These are phyloP conservation scores for Alcis repandata DNA, from an alignment of 2,888 invertebrate species.

Conservation along the genomic window DNA sequence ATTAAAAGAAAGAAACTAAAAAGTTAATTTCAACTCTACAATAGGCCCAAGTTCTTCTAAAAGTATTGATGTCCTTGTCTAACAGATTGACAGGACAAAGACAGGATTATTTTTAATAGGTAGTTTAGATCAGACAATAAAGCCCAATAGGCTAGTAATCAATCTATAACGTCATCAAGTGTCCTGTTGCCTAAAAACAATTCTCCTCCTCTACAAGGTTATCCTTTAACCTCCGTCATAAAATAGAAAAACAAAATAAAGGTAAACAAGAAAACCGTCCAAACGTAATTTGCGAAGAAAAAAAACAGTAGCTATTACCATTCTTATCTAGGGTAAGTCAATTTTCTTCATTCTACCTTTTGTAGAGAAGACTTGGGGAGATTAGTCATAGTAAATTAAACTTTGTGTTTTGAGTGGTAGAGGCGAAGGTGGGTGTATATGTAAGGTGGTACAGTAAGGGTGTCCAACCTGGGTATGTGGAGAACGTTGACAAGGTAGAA, in stretches of 20 bases:
- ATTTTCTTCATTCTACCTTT: conserved; percentile 73
- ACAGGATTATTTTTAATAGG: too few relatives aligned
- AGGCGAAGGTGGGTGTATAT: conserved; percentile 11
- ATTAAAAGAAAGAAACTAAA: too few relatives aligned
- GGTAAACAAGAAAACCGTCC: conserved; percentile 79
- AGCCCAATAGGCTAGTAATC: too few relatives aligned
- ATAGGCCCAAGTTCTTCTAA: too few relatives aligned
- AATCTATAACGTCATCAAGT: neutral
- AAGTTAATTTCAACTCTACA: too few relatives aligned
- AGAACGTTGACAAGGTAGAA: conserved; percentile 84
- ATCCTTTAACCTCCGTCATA: conserved; percentile 48
- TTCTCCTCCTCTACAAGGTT: conserved; percentile 24
- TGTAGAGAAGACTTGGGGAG: conserved; percentile 11
- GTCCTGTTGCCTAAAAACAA: conserved; percentile 23
- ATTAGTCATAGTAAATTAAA: conserved; percentile 40
- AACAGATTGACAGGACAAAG: too few relatives aligned
- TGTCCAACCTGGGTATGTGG: conserved; percentile 81
- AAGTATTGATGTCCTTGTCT: too few relatives aligned
- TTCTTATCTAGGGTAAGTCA: conserved; percentile 85
- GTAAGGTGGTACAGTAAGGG: conserved; percentile 59
- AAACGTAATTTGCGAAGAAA: conserved; percentile 75
- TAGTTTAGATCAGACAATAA: too few relatives aligned
- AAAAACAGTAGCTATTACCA: conserved; percentile 81
- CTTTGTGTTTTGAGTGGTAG: conserved; percentile 48
- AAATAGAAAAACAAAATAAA: conserved; percentile 73